A percentile compares a stretch with the other conserved stretches of the same genome.
phyloP scores from a whole-genome alignment of 2,888 invertebrate species.

The Lottia scabra region DNA sequence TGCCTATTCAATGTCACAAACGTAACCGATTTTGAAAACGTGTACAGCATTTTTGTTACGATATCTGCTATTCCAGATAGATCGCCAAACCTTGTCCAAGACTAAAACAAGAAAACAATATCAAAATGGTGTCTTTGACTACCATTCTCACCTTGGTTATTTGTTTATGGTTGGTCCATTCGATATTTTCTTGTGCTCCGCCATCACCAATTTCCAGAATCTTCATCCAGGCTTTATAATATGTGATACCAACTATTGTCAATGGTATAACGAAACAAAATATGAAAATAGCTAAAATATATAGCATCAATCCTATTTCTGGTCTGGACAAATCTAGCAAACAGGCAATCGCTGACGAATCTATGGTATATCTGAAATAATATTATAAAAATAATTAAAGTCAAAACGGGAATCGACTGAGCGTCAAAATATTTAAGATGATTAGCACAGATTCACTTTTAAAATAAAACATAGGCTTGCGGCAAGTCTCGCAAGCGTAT shows the following conservation, averaged over 20 bases:
- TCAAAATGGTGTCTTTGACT: no score
- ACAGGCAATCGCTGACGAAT: slow-evolving; percentile 27
- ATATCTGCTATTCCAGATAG: no score
- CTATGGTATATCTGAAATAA: slow-evolving; percentile 21
- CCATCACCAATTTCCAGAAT: slow-evolving; percentile 31
- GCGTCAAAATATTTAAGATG: no score
- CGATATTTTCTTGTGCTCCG: slow-evolving; percentile 36
- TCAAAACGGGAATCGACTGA: no score
- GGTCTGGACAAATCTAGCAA: slow-evolving; percentile 22
- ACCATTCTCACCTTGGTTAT: slow-evolving; percentile 36
- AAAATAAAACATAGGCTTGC: no score
- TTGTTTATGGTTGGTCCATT: slow-evolving; percentile 42
- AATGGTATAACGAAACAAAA: slow-evolving; percentile 29
- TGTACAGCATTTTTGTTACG: no score
- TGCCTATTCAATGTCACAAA: no score
- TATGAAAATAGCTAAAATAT: slow-evolving; percentile 26
- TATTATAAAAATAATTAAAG: not conserved
- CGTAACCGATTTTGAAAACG: no score
- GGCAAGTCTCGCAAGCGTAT: no score
- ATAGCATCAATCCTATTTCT: slow-evolving; percentile 21
- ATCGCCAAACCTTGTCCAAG: no score
- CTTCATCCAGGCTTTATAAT: slow-evolving; percentile 32
- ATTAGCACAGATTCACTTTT: no score
- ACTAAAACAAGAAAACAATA: no score
- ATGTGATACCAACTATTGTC: slow-evolving; percentile 28